phyloP scores from a whole-genome alignment of 2,888 invertebrate species.

The Macrophya alboannulata region DNA sequence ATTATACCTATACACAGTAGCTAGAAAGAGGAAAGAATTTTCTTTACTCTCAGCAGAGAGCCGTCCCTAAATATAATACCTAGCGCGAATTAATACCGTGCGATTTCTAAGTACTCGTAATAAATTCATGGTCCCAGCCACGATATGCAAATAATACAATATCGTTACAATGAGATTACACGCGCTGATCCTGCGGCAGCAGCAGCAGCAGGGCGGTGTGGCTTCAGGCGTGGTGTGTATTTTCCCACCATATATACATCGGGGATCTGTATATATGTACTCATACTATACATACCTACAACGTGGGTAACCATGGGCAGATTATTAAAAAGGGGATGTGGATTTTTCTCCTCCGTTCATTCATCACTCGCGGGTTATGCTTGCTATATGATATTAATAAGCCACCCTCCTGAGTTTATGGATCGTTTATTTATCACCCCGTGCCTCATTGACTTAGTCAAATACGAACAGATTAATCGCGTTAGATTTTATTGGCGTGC shows the following conservation, averaged over 20 bases:
- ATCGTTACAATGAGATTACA: constrained; percentile 78
- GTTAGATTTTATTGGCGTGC: constrained; percentile 37
- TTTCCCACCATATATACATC: constrained; percentile 72
- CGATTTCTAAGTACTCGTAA: constrained; percentile 54
- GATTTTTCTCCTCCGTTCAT: constrained; percentile 48
- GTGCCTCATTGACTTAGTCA: constrained; percentile 64
- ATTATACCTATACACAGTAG: background rate
- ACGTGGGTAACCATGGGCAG: constrained; percentile 21
- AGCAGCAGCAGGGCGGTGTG: constrained; percentile 35
- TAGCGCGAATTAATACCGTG: constrained; percentile 39
- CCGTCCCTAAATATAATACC: background rate
- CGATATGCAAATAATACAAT: constrained; percentile 74
- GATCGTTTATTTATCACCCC: constrained; percentile 72
- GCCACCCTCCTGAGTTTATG: constrained; percentile 47
- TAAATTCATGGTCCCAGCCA: constrained; percentile 48
- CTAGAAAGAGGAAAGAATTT: background rate
- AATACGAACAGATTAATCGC: constrained; percentile 49
- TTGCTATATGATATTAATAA: constrained; percentile 50
- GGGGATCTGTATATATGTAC: background rate
- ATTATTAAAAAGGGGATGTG: constrained; percentile 55
- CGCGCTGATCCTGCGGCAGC: constrained; percentile 71
- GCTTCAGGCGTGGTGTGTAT: constrained; percentile 63
- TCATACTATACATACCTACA: background rate
- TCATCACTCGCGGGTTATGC: constrained; percentile 42
- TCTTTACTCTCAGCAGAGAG: background rate